Evolutionary conservation across 1,140 invertebrate species (phyloP).

Genomic region (Arctopsyche grandis): DNA sequence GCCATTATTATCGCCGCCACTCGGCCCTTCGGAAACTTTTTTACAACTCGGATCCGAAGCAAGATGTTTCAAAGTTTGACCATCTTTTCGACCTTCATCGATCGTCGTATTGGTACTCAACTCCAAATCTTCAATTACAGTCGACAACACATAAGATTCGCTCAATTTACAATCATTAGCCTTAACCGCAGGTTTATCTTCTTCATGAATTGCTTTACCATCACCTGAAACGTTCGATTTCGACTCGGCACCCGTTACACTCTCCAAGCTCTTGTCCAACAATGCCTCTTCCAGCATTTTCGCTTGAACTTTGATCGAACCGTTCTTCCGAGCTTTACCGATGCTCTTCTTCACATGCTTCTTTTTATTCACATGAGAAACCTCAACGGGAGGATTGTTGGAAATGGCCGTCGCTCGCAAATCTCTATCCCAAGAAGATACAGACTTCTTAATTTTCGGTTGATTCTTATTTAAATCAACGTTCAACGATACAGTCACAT

Average conservation of each 20-base stretch:
- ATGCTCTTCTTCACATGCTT: not conserved
- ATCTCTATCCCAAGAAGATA: constrained; percentile 45
- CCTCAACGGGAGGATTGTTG: not conserved
- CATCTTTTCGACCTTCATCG: constrained; percentile 21
- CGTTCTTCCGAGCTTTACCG: not conserved
- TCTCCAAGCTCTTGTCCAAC: constrained; percentile 5
- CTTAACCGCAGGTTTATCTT: not conserved
- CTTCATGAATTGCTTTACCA: not conserved
- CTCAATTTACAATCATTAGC: not conserved
- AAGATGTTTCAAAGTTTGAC: not conserved
- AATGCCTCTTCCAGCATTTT: constrained; percentile 47
- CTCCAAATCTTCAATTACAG: constrained; percentile 30
- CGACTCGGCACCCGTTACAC: not conserved
- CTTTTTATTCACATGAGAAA: not conserved
- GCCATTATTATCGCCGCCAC: too few relatives aligned
- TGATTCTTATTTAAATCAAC: not conserved
- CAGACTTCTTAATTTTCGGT: not conserved
- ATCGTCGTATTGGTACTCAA: constrained; percentile 39
- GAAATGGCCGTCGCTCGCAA: constrained; percentile 12
- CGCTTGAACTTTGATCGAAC: constrained; percentile 33
- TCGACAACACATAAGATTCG: not conserved
- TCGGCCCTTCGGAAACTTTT: too few relatives aligned
- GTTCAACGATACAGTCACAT: not conserved
- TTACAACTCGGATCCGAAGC: not conserved
- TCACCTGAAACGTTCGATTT: not conserved